phyloP scores from a whole-genome alignment of 2,888 invertebrate genomes.

The Himalopsyche tibetana region DNA sequence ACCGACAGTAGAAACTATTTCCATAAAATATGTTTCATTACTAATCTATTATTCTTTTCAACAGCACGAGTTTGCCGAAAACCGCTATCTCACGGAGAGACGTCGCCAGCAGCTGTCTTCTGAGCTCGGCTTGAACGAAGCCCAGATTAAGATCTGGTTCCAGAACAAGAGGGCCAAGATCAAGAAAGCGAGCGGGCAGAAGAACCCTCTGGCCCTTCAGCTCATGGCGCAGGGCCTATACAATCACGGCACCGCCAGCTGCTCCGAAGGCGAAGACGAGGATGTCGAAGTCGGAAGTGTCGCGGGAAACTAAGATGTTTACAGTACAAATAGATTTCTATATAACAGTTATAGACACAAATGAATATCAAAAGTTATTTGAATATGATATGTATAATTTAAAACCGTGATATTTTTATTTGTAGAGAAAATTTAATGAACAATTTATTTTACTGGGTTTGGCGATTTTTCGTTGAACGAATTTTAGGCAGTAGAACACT shows the following conservation, averaged over 20 bases:
- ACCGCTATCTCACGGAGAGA: constrained; percentile 94
- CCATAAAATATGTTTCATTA: too few relatives aligned
- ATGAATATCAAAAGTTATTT: too few relatives aligned
- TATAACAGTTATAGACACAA: too few relatives aligned
- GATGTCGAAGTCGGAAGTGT: constrained; percentile 48
- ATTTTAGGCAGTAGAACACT: too few relatives aligned
- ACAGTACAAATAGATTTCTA: too few relatives aligned
- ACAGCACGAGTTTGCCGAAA: constrained; percentile 94
- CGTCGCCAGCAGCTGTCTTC: constrained; percentile 85
- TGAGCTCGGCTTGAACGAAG: constrained; percentile 93
- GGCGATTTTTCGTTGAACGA: too few relatives aligned
- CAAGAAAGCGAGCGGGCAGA: constrained; percentile 85
- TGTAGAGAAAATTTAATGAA: too few relatives aligned
- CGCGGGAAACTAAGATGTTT: background rate
- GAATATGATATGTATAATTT: too few relatives aligned
- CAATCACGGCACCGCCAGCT: constrained; percentile 86
- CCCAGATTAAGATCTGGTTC: constrained; percentile 98
- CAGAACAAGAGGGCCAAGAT: constrained; percentile 96
- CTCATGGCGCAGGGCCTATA: constrained; percentile 90
- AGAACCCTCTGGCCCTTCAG: constrained; percentile 84
- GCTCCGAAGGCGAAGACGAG: constrained; percentile 83
- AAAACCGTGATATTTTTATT: too few relatives aligned
- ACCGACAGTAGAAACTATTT: too few relatives aligned
- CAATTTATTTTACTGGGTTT: too few relatives aligned
- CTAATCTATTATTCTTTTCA: constrained; percentile 69